Percentiles rank a stretch among this genome's conserved stretches.
These are phyloP conservation scores for Bugulina stolonifera DNA, from an alignment of 2,888 invertebrate genomes.

Conservation along the genomic window DNA sequence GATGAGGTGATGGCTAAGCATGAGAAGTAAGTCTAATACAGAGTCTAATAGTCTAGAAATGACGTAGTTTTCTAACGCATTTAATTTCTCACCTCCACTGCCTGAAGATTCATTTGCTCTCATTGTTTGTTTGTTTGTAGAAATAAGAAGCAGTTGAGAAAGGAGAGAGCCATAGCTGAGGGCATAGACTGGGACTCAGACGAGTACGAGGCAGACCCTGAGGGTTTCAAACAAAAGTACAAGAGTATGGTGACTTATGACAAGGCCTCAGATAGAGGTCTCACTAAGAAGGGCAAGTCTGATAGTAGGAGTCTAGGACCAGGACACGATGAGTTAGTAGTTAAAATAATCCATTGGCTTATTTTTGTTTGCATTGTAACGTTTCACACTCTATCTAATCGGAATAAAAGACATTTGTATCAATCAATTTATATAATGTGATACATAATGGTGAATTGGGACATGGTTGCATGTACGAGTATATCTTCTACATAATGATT, in stretches of 20 bases:
- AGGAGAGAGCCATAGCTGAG: constrained; percentile 24
- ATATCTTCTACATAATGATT: no score
- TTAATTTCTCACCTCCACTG: no score
- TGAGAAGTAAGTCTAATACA: constrained; percentile 36
- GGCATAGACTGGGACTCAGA: constrained; percentile 21
- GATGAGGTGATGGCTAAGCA: constrained; percentile 49
- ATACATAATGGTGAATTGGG: no score
- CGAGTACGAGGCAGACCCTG: constrained; percentile 25
- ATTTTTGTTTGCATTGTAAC: background rate
- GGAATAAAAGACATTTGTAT: no score
- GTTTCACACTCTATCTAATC: no score
- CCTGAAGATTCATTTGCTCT: no score
- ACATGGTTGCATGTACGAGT: no score
- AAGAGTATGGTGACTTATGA: constrained; percentile 47
- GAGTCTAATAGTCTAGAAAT: background rate
- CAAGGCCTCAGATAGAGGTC: constrained; percentile 37
- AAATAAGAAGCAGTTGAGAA: constrained; percentile 27
- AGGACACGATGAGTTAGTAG: constrained; percentile 39
- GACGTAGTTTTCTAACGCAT: background rate
- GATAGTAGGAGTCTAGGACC: constrained; percentile 42
- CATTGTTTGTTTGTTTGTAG: no score
- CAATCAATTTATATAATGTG: no score
- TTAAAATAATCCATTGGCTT: background rate
- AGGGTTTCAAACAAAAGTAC: constrained; percentile 27
- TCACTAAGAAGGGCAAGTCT: constrained; percentile 33